Conservation (phyloP, 2,113 vertebrate genomes). For the Pterophyllum scalare region DNA sequence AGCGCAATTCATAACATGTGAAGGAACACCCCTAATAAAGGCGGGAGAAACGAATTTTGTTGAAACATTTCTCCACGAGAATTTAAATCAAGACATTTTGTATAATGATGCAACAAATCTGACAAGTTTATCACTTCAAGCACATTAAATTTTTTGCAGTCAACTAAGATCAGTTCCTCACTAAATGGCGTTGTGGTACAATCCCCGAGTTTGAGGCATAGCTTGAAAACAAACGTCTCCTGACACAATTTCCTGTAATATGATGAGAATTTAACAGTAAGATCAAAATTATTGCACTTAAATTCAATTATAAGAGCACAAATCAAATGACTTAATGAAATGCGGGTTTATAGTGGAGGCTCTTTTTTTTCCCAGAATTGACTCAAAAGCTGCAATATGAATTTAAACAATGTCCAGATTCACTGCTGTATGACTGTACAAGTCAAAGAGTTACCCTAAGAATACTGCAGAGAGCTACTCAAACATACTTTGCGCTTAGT, state of each 20-base stretch:
- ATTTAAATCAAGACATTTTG: background rate
- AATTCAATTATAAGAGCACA: conserved; percentile 16
- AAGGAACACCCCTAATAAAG: background rate
- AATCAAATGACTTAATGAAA: conserved; percentile 5
- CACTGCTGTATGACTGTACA: conserved; percentile 24
- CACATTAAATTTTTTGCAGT: background rate
- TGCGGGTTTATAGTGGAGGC: background rate
- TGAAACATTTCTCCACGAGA: background rate
- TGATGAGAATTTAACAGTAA: conserved; percentile 53
- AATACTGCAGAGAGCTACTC: conserved; percentile 58
- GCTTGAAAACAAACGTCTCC: conserved; percentile 50
- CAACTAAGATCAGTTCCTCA: background rate
- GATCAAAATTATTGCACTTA: background rate
- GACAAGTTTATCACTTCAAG: conserved; percentile 3
- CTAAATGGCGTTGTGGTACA: conserved; percentile 38
- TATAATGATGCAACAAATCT: background rate
- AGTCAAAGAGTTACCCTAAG: conserved; percentile 48
- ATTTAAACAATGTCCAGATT: conserved; percentile 30
- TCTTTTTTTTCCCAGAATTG: conserved; percentile 17
- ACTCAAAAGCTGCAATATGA: background rate
- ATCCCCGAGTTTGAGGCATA: conserved; percentile 58
- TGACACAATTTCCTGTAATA: conserved; percentile 58
- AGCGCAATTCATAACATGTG: background rate
- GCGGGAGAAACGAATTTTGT: background rate
- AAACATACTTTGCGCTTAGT: conserved; percentile 64